A percentile compares a stretch with the other conserved stretches of the same genome.
These are phyloP conservation scores for Chironomus tentans DNA, from an alignment of 2,888 invertebrate species.

Conservation along the genomic window DNA sequence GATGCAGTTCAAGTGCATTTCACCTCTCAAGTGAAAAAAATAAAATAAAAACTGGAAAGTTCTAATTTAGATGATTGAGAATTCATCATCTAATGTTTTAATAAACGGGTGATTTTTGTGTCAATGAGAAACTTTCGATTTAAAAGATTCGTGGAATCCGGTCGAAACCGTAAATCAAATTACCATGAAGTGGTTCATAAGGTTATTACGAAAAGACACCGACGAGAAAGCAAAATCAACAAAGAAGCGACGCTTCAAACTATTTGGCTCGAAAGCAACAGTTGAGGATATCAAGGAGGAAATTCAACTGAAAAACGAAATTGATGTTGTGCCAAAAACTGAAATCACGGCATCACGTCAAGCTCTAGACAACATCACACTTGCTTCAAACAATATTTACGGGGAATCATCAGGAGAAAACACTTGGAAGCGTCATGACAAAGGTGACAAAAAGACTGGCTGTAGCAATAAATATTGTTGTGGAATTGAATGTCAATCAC, in stretches of 20 bases:
- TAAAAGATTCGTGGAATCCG: conserved; percentile 53
- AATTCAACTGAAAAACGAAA: neutral
- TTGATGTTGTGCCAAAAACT: conserved; percentile 20
- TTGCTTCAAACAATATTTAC: conserved; percentile 28
- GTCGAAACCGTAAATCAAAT: conserved; percentile 51
- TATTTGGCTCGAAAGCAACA: neutral
- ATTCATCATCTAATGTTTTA: too few relatives aligned
- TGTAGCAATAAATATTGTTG: conserved; percentile 11
- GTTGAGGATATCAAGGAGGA: neutral
- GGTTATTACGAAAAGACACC: conserved; percentile 48
- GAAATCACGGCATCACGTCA: conserved; percentile 17
- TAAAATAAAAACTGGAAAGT: too few relatives aligned
- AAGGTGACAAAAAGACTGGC: neutral
- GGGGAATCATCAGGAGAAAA: conserved; percentile 31
- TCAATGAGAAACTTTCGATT: conserved; percentile 52
- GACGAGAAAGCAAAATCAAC: conserved; percentile 30
- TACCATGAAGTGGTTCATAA: conserved; percentile 58
- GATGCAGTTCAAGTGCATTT: too few relatives aligned
- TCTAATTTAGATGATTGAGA: too few relatives aligned
- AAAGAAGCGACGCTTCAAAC: conserved; percentile 28
- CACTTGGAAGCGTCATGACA: neutral
- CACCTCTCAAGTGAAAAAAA: too few relatives aligned
- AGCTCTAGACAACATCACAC: conserved; percentile 29
- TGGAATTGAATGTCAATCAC: neutral
- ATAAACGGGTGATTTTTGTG: conserved; percentile 31